These are phyloP conservation scores for Campoletis raptor DNA, from an alignment of 2,888 invertebrate genomes.

Conservation along the genomic window DNA sequence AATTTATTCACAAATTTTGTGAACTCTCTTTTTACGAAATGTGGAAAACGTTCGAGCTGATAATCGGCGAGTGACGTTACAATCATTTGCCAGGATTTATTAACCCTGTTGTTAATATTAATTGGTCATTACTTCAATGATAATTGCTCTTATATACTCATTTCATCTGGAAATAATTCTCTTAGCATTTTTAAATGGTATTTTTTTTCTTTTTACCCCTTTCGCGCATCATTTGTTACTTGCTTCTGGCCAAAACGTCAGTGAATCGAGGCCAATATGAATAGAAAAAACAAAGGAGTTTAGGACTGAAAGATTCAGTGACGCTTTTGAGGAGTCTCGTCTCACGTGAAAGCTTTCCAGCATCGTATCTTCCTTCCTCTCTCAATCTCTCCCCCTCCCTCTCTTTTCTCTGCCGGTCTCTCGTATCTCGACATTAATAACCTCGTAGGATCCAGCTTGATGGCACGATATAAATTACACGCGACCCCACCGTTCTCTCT, in stretches of 20 bases:
- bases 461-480: constrained; percentile 74
- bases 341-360: constrained; percentile 70
- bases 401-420: constrained; percentile 46
- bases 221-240: background rate
- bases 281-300: constrained; percentile 40
- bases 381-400: constrained; percentile 43
- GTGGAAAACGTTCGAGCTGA: background rate
- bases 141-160: background rate
- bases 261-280: constrained; percentile 28
- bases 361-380: constrained; percentile 51
- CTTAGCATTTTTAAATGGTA: background rate
- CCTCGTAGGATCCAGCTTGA: constrained; percentile 70
- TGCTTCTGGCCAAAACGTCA: background rate
- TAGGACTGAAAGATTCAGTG: constrained; percentile 54
- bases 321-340: constrained; percentile 60
- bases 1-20: background rate
- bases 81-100: background rate
- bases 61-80: background rate
- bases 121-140: background rate
- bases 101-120: background rate
- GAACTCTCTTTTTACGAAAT: background rate
- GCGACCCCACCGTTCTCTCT: constrained; percentile 71
- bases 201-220: background rate
- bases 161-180: background rate
- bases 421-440: constrained; percentile 70